Evolutionary conservation across 2,113 vertebrate genomes (phyloP).

Genomic region (Ardeotis arabs): DNA sequence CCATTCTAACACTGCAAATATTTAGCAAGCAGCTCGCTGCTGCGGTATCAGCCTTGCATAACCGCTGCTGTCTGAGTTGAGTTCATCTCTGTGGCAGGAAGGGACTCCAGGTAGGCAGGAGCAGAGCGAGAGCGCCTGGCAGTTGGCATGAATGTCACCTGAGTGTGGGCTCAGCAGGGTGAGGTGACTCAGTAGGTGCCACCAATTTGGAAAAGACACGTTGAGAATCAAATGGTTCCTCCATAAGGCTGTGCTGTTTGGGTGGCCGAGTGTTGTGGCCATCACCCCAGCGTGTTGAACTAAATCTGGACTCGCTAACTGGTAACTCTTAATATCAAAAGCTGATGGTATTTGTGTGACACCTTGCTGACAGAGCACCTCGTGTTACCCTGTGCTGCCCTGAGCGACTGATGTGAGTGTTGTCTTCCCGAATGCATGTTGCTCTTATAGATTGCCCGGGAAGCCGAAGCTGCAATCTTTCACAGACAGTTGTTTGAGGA

Average conservation of each 20-base stretch:
- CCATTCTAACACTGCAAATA: neutral
- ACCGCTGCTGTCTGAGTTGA: neutral
- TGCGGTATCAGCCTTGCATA: neutral
- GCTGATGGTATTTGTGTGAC: neutral
- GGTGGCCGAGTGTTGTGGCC: rapidly evolving
- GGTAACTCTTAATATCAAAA: neutral
- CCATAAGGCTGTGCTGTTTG: neutral
- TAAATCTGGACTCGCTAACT: neutral
- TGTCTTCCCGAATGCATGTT: constrained; percentile 67
- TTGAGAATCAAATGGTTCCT: neutral
- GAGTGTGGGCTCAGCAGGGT: neutral
- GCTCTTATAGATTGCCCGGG: constrained; percentile 92
- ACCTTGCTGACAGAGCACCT: neutral
- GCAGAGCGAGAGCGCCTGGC: constrained; percentile 69
- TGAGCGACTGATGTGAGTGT: constrained; percentile 54
- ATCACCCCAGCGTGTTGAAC: rapidly evolving
- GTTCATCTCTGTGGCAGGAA: neutral
- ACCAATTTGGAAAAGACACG: rapidly evolving
- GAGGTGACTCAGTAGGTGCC: constrained; percentile 1
- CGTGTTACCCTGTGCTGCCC: neutral
- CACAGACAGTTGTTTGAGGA: constrained; percentile 98
- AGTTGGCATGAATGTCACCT: constrained; percentile 50
- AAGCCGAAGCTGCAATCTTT: constrained; percentile 97
- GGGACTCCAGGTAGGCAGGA: constrained; percentile 35
- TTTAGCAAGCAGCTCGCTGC: neutral